phyloP scores from a whole-genome alignment of 1,140 invertebrate species.

The Ceratina japonica region DNA sequence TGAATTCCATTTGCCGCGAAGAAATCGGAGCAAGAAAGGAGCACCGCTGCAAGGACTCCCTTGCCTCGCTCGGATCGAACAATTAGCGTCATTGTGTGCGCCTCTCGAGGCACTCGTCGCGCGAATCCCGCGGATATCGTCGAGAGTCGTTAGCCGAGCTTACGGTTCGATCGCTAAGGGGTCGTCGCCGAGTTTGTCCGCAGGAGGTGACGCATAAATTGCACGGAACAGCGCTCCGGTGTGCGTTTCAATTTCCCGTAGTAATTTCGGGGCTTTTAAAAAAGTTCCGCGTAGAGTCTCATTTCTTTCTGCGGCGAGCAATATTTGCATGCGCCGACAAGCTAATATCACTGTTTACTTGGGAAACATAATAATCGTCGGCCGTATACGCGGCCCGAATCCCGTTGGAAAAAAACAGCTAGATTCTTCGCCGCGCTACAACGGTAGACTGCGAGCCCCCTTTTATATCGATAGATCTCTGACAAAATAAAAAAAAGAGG shows the following conservation, averaged over 20 bases:
- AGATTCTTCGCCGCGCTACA: slow-evolving; percentile 10
- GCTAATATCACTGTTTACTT: slow-evolving; percentile 51
- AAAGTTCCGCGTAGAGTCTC: slow-evolving; percentile 46
- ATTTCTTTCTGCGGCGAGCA: slow-evolving; percentile 40
- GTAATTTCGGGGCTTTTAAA: slow-evolving; percentile 50
- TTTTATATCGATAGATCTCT: slow-evolving; percentile 21
- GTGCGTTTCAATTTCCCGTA: slow-evolving; percentile 41
- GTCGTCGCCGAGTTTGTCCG: slow-evolving; percentile 12
- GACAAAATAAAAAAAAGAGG: background rate
- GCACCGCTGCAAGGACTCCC: background rate
- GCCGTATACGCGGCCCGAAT: slow-evolving; percentile 26
- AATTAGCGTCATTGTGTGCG: slow-evolving; percentile 26
- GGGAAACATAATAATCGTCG: slow-evolving; percentile 50
- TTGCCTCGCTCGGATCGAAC: background rate
- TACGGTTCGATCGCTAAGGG: slow-evolving; percentile 4
- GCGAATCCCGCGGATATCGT: background rate
- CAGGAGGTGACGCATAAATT: slow-evolving; percentile 39
- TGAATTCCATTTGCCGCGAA: background rate
- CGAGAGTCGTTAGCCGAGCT: background rate
- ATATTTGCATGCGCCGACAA: slow-evolving; percentile 51
- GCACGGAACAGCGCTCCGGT: slow-evolving; percentile 10
- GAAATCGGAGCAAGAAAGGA: background rate
- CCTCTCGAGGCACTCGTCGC: background rate
- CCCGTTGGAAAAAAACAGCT: slow-evolving; percentile 4
- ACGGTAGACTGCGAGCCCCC: background rate